Conservation (phyloP, 2,888 invertebrate genomes). For the Drosophila subsilvestris region DNA sequence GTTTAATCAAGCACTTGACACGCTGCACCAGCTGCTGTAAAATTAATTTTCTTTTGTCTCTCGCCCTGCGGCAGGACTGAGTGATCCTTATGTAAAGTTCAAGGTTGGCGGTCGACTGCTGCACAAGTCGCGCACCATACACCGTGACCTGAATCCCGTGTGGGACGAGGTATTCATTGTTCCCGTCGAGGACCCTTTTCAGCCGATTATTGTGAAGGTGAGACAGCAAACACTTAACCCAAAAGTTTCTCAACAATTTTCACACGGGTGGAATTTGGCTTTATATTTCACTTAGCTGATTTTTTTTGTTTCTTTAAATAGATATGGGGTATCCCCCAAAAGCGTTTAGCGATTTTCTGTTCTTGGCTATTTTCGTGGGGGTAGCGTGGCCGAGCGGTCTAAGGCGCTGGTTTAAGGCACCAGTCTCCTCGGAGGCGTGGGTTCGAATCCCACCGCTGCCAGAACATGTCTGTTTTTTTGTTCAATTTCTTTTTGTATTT, state of each 20-base stretch:
- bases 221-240: conserved; percentile 35
- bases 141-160: conserved; percentile 97
- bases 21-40: conserved; percentile 24
- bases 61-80: conserved; percentile 88
- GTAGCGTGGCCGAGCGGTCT: conserved; percentile 84
- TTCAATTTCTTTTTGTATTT: no score
- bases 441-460: conserved; percentile 84
- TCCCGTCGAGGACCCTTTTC: conserved; percentile 95
- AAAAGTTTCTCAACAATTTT: background rate
- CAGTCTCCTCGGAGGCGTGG: conserved; percentile 84
- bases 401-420: conserved; percentile 83
- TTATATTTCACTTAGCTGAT: background rate
- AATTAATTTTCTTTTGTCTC: conserved; percentile 1
- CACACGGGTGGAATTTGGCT: background rate
- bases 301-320: background rate
- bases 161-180: conserved; percentile 99
- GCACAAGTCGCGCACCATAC: conserved; percentile 97
- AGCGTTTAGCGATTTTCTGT: no score
- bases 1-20: conserved; percentile 34
- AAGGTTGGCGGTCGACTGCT: conserved; percentile 93
- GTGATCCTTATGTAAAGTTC: conserved; percentile 99
- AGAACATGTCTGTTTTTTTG: conserved; percentile 24
- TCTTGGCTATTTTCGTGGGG: conserved; percentile 23
- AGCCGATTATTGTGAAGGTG: conserved; percentile 93
- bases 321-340: background rate